Base-by-base conservation (phyloP, 2,797 vertebrate genomes). In the Pygocentrus nattereri region DNA sequence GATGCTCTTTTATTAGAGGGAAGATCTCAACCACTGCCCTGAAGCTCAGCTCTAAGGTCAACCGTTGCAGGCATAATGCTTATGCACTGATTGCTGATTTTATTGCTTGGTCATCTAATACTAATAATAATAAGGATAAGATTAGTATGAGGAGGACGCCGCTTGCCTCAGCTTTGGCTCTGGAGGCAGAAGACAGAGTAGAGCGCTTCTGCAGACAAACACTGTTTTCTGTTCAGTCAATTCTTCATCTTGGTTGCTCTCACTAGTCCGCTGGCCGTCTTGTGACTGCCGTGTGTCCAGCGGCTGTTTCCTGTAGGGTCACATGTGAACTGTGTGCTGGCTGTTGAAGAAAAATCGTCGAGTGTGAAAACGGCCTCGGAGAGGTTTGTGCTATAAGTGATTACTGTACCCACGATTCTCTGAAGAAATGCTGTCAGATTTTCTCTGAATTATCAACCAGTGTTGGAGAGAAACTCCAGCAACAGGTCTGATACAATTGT, bases 401-500 rank as follows among this genome's bases (percentile, higher is more conserved):
- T 58, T 58, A 23, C n/a, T 41, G 38, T 68, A 41, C 34, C 44
- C 21, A 11, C n/a, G 38, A 25, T 25, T 59, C 21, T 21, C 5
- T 8, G 34, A 38, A 67, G 18, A 67, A 68, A 25, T 47, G n/a
- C 19, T 68, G 65, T 44, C 65, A 44, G 10, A 44, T 23, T 68
- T 68, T 68, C 38, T 23, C 16, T 68, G 38, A 68, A 47, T 68
- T 15, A 68, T 68, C 38, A 68, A 47, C 41, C 67, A 18, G 12
- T 30, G 27, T 62, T 62, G 30, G 25, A 62, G 59, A 15, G 12
- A 31, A 30, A 21, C 19, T 62, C 25, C 4, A 16, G 59, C 59
- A 62, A 62, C 59, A 69, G 44, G 67, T 69, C 59, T 62, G 12
- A 69, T 25, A 49, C 41, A 12, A 44, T 44, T 44, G 12, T 44